These are phyloP conservation scores for Oreocharis arfaki DNA, from an alignment of 2,113 vertebrate genomes.

Conservation along the genomic window DNA sequence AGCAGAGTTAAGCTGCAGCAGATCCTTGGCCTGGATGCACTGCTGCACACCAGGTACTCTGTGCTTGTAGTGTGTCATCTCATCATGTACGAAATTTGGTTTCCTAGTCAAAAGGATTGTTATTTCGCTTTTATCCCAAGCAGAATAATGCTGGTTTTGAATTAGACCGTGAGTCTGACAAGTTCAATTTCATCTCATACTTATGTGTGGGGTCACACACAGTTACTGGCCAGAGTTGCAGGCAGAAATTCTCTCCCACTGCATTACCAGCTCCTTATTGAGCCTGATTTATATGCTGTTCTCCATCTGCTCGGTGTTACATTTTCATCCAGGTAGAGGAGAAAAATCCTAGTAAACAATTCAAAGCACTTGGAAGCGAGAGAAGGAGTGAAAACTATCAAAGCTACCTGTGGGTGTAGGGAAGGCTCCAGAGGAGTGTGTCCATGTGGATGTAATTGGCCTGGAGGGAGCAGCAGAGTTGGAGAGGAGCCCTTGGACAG, in stretches of 20 bases:
- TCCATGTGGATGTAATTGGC: background rate
- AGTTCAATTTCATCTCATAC: background rate
- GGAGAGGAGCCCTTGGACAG: background rate
- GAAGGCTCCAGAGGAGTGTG: background rate
- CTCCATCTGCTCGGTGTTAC: background rate
- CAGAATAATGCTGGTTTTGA: background rate
- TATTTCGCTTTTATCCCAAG: background rate
- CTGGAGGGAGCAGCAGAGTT: background rate
- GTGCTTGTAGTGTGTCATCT: background rate
- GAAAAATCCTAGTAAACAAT: background rate
- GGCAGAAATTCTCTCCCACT: background rate
- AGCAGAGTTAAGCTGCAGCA: background rate
- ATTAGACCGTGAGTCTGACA: background rate
- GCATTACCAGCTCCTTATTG: background rate
- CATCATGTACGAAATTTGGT: rapidly evolving
- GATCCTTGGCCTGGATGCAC: background rate
- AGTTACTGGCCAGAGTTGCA: background rate
- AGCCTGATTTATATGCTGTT: background rate
- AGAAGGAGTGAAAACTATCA: background rate
- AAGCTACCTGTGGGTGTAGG: rapidly evolving
- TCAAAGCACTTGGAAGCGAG: background rate
- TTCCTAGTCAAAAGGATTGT: background rate
- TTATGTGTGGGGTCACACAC: background rate
- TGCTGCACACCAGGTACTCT: background rate
- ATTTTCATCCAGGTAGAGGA: background rate